Base-by-base conservation (phyloP, 1,140 invertebrate species). In the Euwallacea fornicatus region DNA sequence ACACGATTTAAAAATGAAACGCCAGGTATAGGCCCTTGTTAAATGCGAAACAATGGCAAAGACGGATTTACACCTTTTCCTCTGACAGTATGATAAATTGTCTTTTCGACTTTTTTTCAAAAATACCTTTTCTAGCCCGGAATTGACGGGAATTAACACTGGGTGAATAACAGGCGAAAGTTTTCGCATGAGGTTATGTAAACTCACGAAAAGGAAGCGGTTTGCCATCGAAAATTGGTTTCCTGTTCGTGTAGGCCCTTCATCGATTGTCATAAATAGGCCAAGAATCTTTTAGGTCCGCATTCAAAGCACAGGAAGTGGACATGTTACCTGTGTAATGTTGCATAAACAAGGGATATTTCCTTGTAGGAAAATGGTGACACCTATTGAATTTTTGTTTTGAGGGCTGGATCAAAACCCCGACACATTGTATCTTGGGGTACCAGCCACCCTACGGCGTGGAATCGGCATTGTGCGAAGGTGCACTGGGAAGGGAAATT, bases 21-120 rank as follows among this genome's bases (percentile, higher is more conserved):
- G 8, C 58, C 58, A 60, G 58, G 58, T 60, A 60, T 60, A 21
- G 58, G 58, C 58, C 58, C 58, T 60, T 60, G 58, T 60, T 60
- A 41, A 60, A 60, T 60, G 58, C 58, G 58, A 60, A 60, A 60
- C 58, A 60, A 60, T 60, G 13, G 58, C 58, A 42, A 41, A 60
- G 58, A 60, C 58, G 58, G 58, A 60, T 60, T 60, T 60, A 60
- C 58, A 60, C 58, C 58, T 60, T 60, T 60, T 60, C 8, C 58
- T 41, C 10, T 60, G 58, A 60, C 58, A 60, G 58, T 11, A 60
- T 60, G 58, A 60, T 42, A 41, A 60, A 60, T 60, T 60, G 58
- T 15, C 58, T 60, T 60, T 42, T 10, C 9, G 16, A 10, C 41
- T 61, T 61, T 61, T 46, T 65, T 53, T 56, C 54, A 21, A 9